phyloP scores from a whole-genome alignment of 1,140 invertebrate genomes.

The Drosophila sechellia region DNA sequence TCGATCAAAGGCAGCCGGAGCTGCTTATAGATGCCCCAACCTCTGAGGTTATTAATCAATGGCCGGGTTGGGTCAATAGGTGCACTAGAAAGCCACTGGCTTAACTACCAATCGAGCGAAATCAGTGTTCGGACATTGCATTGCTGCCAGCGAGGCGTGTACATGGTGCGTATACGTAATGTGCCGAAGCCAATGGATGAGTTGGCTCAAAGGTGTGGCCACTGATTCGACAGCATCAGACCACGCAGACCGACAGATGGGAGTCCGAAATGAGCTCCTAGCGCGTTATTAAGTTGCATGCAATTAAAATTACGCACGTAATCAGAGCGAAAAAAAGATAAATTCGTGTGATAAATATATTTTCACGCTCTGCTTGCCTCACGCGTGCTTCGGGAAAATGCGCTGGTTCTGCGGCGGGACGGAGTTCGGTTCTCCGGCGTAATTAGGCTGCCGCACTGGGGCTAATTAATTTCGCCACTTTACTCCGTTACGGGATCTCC shows the following conservation, averaged over 20 bases:
- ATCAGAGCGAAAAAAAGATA: constrained; percentile 80
- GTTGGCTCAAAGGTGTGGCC: constrained; percentile 44
- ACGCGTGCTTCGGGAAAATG: constrained; percentile 26
- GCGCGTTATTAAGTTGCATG: constrained; percentile 77
- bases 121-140: constrained; percentile 11
- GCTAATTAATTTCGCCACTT: constrained; percentile 83
- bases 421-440: constrained; percentile 55
- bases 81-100: constrained; percentile 33
- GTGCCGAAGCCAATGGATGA: background rate
- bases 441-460: constrained; percentile 80
- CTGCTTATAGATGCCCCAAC: constrained; percentile 3
- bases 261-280: constrained; percentile 29
- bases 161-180: constrained; percentile 37
- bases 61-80: constrained; percentile 46
- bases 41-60: constrained; percentile 69
- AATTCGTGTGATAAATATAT: constrained; percentile 80
- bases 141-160: constrained; percentile 24
- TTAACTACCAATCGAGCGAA: constrained; percentile 36
- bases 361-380: constrained; percentile 56
- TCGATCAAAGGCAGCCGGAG: constrained; percentile 45
- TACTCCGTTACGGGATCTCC: constrained; percentile 67
- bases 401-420: constrained; percentile 7
- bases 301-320: constrained; percentile 83
- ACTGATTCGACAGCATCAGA: constrained; percentile 2
- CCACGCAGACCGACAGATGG: background rate